phyloP scores from a whole-genome alignment of 1,140 invertebrate genomes.

The Maconellicoccus hirsutus region DNA sequence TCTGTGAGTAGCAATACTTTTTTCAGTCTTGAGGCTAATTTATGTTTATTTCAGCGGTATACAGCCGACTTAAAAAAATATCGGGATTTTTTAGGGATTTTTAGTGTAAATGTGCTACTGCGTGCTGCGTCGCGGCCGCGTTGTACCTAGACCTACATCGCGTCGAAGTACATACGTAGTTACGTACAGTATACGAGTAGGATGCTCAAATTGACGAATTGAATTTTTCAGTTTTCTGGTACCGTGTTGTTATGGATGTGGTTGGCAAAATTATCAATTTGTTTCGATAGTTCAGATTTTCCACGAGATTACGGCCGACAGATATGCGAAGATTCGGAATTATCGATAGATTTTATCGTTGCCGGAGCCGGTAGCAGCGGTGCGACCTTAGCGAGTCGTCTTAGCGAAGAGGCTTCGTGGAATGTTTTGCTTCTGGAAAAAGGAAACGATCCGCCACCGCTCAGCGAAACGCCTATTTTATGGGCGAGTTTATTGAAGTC shows the following conservation, averaged over 20 bases:
- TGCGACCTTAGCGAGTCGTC: conserved; percentile 40
- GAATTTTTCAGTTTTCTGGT: neutral
- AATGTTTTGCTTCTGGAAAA: conserved; percentile 40
- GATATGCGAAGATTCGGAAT: conserved; percentile 30
- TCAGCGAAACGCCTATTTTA: conserved; percentile 23
- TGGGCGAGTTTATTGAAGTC: conserved; percentile 11
- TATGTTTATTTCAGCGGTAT: no score
- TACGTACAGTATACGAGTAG: no score
- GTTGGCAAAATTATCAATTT: neutral
- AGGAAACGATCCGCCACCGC: conserved; percentile 49
- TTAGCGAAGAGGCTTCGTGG: conserved; percentile 47
- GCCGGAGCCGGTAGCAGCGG: conserved; percentile 45
- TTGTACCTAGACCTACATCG: no score
- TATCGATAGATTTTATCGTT: conserved; percentile 37
- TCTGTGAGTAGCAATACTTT: no score
- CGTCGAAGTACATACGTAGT: no score
- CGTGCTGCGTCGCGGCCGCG: no score
- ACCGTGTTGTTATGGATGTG: neutral
- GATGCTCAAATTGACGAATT: no score
- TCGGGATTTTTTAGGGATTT: no score
- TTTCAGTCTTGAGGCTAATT: no score
- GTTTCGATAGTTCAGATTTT: conserved; percentile 35
- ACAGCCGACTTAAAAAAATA: no score
- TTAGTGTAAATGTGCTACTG: no score
- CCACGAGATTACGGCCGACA: conserved; percentile 27